These are phyloP conservation scores for Oligia strigilis DNA, from an alignment of 2,888 invertebrate genomes.

Conservation along the genomic window DNA sequence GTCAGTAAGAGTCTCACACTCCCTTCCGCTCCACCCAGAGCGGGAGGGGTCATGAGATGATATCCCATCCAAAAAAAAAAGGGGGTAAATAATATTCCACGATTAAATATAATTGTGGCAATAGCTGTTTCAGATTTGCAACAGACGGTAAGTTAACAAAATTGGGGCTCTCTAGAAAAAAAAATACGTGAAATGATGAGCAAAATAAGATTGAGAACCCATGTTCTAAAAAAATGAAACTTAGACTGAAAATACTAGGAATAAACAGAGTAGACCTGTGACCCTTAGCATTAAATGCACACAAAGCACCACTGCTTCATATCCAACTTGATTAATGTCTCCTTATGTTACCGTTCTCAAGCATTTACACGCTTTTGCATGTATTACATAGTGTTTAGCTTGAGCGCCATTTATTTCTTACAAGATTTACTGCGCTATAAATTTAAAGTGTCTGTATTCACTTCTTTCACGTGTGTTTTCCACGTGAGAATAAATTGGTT, in stretches of 20 bases:
- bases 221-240: not conserved
- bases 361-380: constrained; percentile 39
- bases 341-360: constrained; percentile 40
- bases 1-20: too few species aligned
- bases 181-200: not conserved
- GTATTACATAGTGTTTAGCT: constrained; percentile 40
- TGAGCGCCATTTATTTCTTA: constrained; percentile 38
- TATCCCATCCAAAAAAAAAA: too few species aligned
- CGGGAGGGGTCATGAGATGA: too few species aligned
- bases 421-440: constrained; percentile 41
- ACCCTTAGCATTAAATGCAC: constrained; percentile 2
- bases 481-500: not conserved
- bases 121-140: too few species aligned
- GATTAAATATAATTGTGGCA: too few species aligned
- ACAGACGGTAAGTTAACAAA: too few species aligned
- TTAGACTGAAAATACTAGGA: not conserved
- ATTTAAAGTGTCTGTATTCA: constrained; percentile 27
- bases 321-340: constrained; percentile 41
- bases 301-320: constrained; percentile 16
- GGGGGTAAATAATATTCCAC: too few species aligned
- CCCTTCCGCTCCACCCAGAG: too few species aligned
- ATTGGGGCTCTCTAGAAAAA: too few species aligned
- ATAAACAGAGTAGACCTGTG: not conserved
- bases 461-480: constrained; percentile 9
- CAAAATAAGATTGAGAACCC: too few species aligned